phyloP scores from a whole-genome alignment of 2,888 invertebrate genomes.

The Apodemia duryi region DNA sequence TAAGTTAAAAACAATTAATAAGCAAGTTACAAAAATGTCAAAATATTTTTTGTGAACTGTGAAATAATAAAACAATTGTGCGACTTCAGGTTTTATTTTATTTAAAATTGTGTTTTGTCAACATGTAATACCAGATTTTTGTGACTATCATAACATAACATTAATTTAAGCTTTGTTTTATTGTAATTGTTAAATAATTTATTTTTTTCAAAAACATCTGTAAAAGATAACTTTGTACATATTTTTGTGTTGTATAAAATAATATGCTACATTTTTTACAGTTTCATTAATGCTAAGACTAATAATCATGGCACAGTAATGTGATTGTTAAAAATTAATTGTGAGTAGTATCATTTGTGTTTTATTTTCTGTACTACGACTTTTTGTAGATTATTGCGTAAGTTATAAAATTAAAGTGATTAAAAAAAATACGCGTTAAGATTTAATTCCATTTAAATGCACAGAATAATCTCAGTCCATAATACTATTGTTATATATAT shows the following conservation, averaged over 20 bases:
- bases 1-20: no score
- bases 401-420: conserved; percentile 2
- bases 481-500: conserved; percentile 60
- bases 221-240: conserved; percentile 10
- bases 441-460: conserved; percentile 51
- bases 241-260: conserved; percentile 16
- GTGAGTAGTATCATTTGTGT: conserved; percentile 31
- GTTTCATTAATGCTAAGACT: conserved; percentile 10
- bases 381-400: background rate
- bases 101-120: conserved; percentile 59
- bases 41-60: background rate
- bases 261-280: conserved; percentile 9
- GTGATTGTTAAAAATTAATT: conserved; percentile 24
- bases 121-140: conserved; percentile 44
- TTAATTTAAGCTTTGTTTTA: conserved; percentile 6
- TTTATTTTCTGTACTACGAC: background rate
- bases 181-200: conserved; percentile 20
- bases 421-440: conserved; percentile 9
- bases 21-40: no score
- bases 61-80: conserved; percentile 53
- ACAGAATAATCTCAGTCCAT: conserved; percentile 72
- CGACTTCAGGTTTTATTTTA: conserved; percentile 58
- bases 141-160: conserved; percentile 22
- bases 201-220: conserved; percentile 12
- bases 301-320: conserved; percentile 44